Conservation (phyloP, 2,888 invertebrate species). For the Ectropis crepuscularia region DNA sequence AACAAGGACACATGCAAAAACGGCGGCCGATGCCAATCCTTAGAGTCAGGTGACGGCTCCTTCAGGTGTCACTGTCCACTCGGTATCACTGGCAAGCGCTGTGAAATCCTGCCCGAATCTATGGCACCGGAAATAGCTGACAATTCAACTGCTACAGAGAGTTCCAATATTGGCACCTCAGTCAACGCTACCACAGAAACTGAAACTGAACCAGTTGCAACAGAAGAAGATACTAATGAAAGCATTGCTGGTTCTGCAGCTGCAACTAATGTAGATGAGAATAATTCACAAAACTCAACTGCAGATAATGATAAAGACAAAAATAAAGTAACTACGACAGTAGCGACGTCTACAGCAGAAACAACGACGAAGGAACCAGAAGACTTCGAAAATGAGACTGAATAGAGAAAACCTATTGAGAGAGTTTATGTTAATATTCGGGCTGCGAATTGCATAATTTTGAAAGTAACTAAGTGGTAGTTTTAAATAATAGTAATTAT, state of each 20-base stretch:
- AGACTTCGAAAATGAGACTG: constrained; percentile 69
- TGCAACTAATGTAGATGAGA: constrained; percentile 26
- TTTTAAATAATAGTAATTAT: neutral
- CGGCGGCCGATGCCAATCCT: constrained; percentile 91
- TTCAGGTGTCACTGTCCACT: constrained; percentile 91
- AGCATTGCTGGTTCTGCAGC: constrained; percentile 22
- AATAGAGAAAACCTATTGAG: constrained; percentile 41
- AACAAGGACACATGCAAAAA: constrained; percentile 91
- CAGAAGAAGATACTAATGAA: constrained; percentile 2
- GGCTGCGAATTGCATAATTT: constrained; percentile 9
- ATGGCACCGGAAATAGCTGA: constrained; percentile 55
- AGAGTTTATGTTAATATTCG: constrained; percentile 12
- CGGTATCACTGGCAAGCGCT: constrained; percentile 90
- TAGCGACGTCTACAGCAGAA: constrained; percentile 40
- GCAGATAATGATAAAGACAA: constrained; percentile 9
- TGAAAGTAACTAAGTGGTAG: neutral
- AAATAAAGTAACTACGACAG: constrained; percentile 26
- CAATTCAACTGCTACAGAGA: constrained; percentile 32
- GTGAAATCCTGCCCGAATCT: constrained; percentile 85
- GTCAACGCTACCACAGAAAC: constrained; percentile 33
- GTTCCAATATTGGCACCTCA: constrained; percentile 11
- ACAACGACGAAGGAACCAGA: constrained; percentile 46
- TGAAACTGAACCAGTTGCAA: neutral
- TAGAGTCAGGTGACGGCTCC: constrained; percentile 90
- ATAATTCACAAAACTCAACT: constrained; percentile 21